Evolutionary conservation across 2,113 vertebrate genomes (phyloP), one percentile per base, ranked within the genome.

Genomic region (Dromiciops gliroides): DNA sequence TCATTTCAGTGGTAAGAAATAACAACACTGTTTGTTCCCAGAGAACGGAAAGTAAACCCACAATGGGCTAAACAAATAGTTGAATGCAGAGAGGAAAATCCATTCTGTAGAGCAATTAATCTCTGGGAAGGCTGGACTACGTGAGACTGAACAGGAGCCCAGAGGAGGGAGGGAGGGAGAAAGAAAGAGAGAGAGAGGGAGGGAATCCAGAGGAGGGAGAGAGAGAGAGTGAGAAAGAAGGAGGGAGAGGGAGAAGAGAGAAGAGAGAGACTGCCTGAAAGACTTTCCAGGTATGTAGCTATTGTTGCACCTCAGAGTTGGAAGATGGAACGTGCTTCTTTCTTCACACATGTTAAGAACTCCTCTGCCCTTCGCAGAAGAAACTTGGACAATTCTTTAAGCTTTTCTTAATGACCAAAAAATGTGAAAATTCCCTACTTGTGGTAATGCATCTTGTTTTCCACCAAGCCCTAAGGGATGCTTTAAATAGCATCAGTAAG

Each of bases 401-500:
- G 23, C 19, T 97, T 98, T 51, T 93, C 95, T 96, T 95, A 95
- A 93, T 94, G 96, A 94, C 93, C 94, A 95, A 95, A 7, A 44
- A 93, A 94, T 60, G 91, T 95, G 95, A 94, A 95, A 96, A 93
- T 60, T 94, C 94, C 92, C 91, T 56, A 47, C 50, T 8, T 7
- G 95, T 96, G 96, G 95, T 96, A 97, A 95, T 60, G 19, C 95
- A 91, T 97, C 91, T 96, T 53, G 52, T 96, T 96, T 93, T 97
- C 95, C 95, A 89, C n/a, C 0, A 93, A 95, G 97, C 97, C 97
- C 94, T 95, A 90, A 97, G 96, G 93, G 97, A 95, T 96, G 92
- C 97, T 96, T 96, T 93, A 97, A 97, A 97, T 96, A 95, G 97
- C 97, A 94, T 48, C 95, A 97, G 95, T 67, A 94, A 95, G 95